Evolutionary conservation across 1,140 invertebrate species (phyloP), one percentile per base, ranked within the genome.

Genomic region (Nixonia krombeini): DNA sequence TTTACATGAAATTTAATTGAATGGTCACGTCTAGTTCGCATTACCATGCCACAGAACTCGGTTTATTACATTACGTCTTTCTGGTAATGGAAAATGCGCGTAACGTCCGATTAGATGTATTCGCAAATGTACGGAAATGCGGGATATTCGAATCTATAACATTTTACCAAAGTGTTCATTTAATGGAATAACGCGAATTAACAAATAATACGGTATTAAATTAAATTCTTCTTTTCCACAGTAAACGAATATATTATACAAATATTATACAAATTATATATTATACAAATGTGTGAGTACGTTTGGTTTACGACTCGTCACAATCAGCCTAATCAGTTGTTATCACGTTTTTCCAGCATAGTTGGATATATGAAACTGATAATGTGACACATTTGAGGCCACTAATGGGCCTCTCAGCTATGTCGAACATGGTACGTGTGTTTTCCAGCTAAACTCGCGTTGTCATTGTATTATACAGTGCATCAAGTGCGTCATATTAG

Each of bases 401-500:
- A 52, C 46, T 57, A 65, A 53, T 58, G 49, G 21, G 21, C 44
- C n/a, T n/a, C n/a, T n/a, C n/a, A n/a, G n/a, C n/a, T n/a, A 45
- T 16, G 56, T 66, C 63, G 51, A 49, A 53, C 17, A 50, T 26
- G 28, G 40, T 66, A 38, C 35, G 38, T 31, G 56, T 16, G 10
- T 44, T 53, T 55, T 56, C 50, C 31, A 13, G 23, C 45, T 45
- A 67, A 61, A 67, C 46, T 9, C 23, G 56, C 10, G 29, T 40
- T 62, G 57, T 61, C 52, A 58, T 68, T 52, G 3, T 12, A 61
- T 67, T 49, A 47, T 68, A 53, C 52, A 37, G 44, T 29, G 46
- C 16, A 45, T 35, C 49, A 59, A 79, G 56, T 72, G 59, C 53
- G 29, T 40, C 56, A 63, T 72, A 76, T 68, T 66, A 76, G 62